Conservation (phyloP, 2,888 invertebrate genomes). For the Chymomyza procnemis region DNA sequence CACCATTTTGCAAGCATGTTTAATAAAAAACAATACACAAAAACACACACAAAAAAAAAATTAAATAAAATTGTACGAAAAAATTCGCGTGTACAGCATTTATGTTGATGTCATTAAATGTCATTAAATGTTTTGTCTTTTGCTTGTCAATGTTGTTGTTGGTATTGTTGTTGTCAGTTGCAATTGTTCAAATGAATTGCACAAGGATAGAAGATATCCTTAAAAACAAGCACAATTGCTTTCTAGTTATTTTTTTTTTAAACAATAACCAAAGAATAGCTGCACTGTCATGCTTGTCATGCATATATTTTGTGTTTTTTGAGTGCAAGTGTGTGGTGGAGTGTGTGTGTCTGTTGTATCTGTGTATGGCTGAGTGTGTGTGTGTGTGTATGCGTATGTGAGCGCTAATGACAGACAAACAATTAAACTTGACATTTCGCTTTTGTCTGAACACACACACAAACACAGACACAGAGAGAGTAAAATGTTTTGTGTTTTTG, state of each 20-base stretch:
- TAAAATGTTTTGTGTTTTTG: constrained; percentile 29
- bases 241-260: background rate
- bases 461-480: constrained; percentile 3
- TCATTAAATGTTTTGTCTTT: constrained; percentile 17
- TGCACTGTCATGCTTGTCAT: constrained; percentile 2
- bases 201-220: constrained; percentile 49
- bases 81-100: background rate
- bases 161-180: constrained; percentile 3
- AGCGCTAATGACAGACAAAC: constrained; percentile 35
- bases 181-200: constrained; percentile 56
- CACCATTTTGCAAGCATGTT: background rate
- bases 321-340: constrained; percentile 20
- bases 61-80: no score
- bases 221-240: constrained; percentile 27
- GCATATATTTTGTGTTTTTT: constrained; percentile 5
- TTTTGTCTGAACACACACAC: background rate
- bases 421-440: background rate
- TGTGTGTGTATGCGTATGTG: constrained; percentile 60
- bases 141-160: constrained; percentile 29
- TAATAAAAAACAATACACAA: constrained; percentile 9
- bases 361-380: constrained; percentile 29
- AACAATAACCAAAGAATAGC: constrained; percentile 4
- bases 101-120: constrained; percentile 11
- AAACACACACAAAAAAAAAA: constrained; percentile 4
- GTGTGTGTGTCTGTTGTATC: constrained; percentile 61